phyloP scores from a whole-genome alignment of 2,888 invertebrate species.

The Eupithecia subumbrata region DNA sequence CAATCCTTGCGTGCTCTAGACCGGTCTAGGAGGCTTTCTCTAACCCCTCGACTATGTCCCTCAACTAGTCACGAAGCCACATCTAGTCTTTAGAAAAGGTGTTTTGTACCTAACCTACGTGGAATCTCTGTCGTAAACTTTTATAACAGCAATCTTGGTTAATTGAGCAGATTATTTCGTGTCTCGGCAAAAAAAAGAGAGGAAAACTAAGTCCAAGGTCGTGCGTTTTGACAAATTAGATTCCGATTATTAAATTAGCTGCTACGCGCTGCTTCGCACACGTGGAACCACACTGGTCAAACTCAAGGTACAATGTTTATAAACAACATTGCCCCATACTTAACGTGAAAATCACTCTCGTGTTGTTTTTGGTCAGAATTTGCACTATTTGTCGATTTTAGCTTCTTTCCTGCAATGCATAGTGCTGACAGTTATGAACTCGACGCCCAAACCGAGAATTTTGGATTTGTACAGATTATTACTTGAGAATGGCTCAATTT shows the following conservation, averaged over 20 bases:
- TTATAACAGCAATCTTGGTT: slow-evolving; percentile 28
- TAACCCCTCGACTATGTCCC: slow-evolving; percentile 26
- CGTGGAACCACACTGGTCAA: neutral
- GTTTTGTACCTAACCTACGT: neutral
- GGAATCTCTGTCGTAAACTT: slow-evolving; percentile 28
- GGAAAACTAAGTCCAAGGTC: slow-evolving; percentile 3
- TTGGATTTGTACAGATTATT: too few relatives aligned
- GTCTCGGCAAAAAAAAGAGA: neutral
- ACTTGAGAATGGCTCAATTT: too few relatives aligned
- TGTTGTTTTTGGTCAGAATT: neutral
- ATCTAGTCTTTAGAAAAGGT: slow-evolving; percentile 28
- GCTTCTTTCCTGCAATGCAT: too few relatives aligned
- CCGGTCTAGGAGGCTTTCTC: slow-evolving; percentile 35
- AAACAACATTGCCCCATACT: neutral
- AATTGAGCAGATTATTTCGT: slow-evolving; percentile 9
- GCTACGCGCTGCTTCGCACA: neutral
- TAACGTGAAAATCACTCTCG: neutral
- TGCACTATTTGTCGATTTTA: neutral
- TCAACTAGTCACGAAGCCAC: slow-evolving; percentile 31
- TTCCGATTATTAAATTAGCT: neutral
- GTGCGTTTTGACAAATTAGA: slow-evolving; percentile 2
- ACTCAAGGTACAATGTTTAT: neutral
- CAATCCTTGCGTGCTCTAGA: slow-evolving; percentile 28
- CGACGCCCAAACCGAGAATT: too few relatives aligned
- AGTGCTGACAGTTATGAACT: too few relatives aligned